phyloP scores from a whole-genome alignment of 2,797 vertebrate genomes.

The Corythornis leucogaster region DNA sequence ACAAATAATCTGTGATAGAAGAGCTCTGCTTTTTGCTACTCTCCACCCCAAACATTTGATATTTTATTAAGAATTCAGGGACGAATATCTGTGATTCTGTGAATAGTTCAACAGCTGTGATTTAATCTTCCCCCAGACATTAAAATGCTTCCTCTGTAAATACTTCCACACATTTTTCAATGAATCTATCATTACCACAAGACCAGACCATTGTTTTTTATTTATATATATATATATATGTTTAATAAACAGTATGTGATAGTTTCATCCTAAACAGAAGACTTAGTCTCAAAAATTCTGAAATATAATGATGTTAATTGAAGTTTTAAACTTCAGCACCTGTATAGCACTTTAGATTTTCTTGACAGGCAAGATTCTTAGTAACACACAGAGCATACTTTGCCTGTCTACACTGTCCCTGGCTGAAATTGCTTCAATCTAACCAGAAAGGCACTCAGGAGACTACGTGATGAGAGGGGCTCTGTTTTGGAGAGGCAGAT shows the following conservation, averaged over 20 bases:
- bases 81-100: not conserved
- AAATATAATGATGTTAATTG: not conserved
- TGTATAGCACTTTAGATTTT: not conserved
- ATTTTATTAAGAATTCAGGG: not conserved
- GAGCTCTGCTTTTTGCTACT: not conserved
- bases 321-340: not conserved
- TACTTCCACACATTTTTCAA: not conserved
- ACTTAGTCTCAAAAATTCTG: not conserved
- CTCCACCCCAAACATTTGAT: not conserved
- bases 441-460: not conserved
- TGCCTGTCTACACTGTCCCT: not conserved
- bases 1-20: not conserved
- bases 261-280: not conserved
- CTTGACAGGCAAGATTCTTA: not conserved
- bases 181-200: not conserved
- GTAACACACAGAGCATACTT: not conserved
- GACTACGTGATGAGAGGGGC: not conserved
- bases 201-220: not conserved
- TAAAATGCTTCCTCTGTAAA: not conserved
- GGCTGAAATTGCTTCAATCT: not conserved
- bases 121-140: not conserved
- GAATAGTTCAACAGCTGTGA: not conserved
- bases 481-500: not conserved
- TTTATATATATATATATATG: too few species aligned
- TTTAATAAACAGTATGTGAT: not conserved